Evolutionary conservation across 2,888 invertebrate species (phyloP).

Genomic region (Uloborus plumipes): DNA sequence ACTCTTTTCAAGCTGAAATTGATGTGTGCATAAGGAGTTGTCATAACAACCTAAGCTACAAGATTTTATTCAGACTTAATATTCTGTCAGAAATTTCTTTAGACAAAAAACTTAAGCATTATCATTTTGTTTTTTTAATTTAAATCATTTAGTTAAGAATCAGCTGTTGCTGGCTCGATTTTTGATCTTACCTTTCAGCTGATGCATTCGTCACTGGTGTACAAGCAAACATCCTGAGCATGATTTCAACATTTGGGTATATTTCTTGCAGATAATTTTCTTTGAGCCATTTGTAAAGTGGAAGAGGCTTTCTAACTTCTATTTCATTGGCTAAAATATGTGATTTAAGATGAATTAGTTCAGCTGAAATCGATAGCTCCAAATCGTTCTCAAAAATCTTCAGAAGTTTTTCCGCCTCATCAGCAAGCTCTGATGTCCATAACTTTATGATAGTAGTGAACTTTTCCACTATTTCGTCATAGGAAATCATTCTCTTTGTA

Average conservation of each 20-base stretch:
- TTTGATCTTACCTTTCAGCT: background rate
- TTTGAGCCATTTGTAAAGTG: background rate
- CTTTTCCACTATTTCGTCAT: too few species aligned
- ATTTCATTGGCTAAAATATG: background rate
- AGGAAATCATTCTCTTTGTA: too few species aligned
- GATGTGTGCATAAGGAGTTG: too few species aligned
- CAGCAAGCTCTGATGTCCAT: too few species aligned
- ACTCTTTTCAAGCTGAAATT: background rate
- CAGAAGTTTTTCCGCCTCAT: background rate
- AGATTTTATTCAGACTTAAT: too few species aligned
- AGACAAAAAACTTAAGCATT: too few species aligned
- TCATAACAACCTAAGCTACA: too few species aligned
- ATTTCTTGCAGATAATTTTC: background rate
- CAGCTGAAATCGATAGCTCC: background rate
- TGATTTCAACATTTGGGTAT: background rate
- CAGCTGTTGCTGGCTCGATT: too few species aligned
- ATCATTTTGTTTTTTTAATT: too few species aligned
- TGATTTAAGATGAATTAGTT: conserved; percentile 2
- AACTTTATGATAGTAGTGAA: too few species aligned
- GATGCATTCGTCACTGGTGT: background rate
- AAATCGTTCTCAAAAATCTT: background rate
- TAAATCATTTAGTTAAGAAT: too few species aligned
- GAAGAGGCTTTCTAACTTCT: background rate
- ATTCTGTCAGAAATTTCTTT: too few species aligned
- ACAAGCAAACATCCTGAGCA: conserved; percentile 5